phyloP scores from a whole-genome alignment of 2,888 invertebrate genomes.

The Andrena dorsata region DNA sequence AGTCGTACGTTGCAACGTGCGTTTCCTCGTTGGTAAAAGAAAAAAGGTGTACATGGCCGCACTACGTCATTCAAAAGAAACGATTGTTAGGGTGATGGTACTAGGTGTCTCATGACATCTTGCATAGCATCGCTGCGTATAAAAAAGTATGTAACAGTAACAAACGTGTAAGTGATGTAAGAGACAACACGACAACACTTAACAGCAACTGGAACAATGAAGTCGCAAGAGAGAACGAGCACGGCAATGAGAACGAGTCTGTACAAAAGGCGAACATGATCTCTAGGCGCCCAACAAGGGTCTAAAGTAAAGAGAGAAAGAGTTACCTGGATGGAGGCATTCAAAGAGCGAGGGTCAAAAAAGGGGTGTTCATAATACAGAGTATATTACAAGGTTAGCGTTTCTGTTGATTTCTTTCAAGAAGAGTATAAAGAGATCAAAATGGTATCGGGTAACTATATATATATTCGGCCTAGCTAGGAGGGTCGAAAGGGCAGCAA shows the following conservation, averaged over 20 bases:
- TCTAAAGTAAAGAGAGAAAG: constrained; percentile 81
- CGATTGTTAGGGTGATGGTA: constrained; percentile 52
- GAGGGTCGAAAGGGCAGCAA: constrained; percentile 78
- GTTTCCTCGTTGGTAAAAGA: constrained; percentile 5
- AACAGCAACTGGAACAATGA: constrained; percentile 65
- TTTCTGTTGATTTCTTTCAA: constrained; percentile 66
- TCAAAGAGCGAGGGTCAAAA: constrained; percentile 80
- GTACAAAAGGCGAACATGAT: constrained; percentile 67
- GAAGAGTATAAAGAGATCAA: constrained; percentile 73
- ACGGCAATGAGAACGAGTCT: constrained; percentile 65
- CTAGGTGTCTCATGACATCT: constrained; percentile 47
- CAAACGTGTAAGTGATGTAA: constrained; percentile 45
- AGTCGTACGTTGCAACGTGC: constrained; percentile 35
- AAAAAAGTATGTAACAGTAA: constrained; percentile 31
- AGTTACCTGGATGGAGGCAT: constrained; percentile 81
- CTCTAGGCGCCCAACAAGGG: constrained; percentile 73
- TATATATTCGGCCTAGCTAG: constrained; percentile 78
- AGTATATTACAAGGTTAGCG: constrained; percentile 78
- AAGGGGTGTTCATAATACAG: constrained; percentile 77
- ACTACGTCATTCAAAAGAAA: constrained; percentile 59
- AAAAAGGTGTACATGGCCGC: constrained; percentile 22
- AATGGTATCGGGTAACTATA: constrained; percentile 73
- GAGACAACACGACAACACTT: constrained; percentile 59
- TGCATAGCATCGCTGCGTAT: constrained; percentile 64
- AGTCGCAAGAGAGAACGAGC: constrained; percentile 55